phyloP scores from a whole-genome alignment of 2,888 invertebrate species.

The Acronicta psi region DNA sequence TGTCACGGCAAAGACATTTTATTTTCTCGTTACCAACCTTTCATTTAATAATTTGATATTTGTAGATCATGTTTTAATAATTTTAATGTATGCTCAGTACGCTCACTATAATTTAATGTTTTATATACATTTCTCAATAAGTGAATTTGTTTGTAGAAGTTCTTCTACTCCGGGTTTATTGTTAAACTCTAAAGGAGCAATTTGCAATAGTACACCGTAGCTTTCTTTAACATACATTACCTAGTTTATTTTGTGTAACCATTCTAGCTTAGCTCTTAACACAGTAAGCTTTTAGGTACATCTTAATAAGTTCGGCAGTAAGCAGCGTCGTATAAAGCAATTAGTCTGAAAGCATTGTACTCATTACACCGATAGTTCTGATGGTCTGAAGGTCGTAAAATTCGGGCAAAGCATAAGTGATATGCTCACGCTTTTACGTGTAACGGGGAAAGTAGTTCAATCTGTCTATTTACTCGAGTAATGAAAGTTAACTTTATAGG shows the following conservation, averaged over 20 bases:
- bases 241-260: background rate
- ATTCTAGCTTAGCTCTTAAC: slow-evolving; percentile 1
- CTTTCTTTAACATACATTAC: no score
- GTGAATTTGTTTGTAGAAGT: no score
- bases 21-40: no score
- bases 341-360: slow-evolving; percentile 51
- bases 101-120: no score
- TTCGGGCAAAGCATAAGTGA: slow-evolving; percentile 1
- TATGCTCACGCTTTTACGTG: slow-evolving; percentile 16
- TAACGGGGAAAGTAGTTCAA: slow-evolving; percentile 5
- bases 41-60: no score
- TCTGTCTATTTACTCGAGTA: slow-evolving; percentile 1
- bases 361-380: slow-evolving; percentile 46
- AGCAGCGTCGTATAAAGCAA: slow-evolving; percentile 42
- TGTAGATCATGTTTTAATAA: no score
- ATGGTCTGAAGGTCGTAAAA: slow-evolving; percentile 41
- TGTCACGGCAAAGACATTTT: no score
- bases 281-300: slow-evolving; percentile 13
- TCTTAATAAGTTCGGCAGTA: slow-evolving; percentile 15
- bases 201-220: no score
- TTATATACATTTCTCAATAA: no score
- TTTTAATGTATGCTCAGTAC: no score
- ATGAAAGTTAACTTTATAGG: background rate
- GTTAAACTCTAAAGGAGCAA: no score
- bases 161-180: no score